phyloP scores from a whole-genome alignment of 2,888 invertebrate genomes.

The Gasteruption jaculator region DNA sequence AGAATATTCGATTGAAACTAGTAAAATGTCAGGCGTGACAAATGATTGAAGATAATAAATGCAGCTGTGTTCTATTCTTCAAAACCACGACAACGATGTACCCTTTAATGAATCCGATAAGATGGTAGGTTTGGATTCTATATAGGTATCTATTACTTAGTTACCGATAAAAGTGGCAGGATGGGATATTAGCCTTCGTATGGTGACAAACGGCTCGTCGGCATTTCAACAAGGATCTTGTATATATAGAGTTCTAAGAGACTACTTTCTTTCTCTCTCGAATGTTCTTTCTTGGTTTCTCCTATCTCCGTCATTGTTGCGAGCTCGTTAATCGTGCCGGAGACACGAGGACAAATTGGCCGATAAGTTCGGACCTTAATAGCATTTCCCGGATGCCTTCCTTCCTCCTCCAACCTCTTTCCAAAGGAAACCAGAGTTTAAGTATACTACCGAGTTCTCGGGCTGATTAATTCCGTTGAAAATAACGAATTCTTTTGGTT shows the following conservation, averaged over 20 bases:
- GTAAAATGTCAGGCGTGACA: slow-evolving; percentile 21
- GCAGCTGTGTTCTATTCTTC: slow-evolving; percentile 25
- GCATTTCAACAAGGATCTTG: slow-evolving; percentile 17
- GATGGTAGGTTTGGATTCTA: slow-evolving; percentile 22
- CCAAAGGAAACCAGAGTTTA: no score
- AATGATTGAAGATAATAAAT: slow-evolving; percentile 27
- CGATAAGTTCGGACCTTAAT: slow-evolving; percentile 38
- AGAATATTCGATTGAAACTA: slow-evolving; percentile 16
- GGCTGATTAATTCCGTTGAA: no score
- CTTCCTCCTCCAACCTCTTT: no score
- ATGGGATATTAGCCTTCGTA: slow-evolving; percentile 38
- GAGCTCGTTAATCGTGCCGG: slow-evolving; percentile 37
- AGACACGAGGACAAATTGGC: slow-evolving; percentile 39
- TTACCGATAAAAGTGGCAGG: slow-evolving; percentile 35
- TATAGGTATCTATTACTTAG: slow-evolving; percentile 45
- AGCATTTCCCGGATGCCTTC: slow-evolving; percentile 37
- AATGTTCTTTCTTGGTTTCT: background rate
- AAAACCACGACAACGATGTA: slow-evolving; percentile 31
- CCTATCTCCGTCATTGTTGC: slow-evolving; percentile 30
- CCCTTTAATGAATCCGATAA: slow-evolving; percentile 41
- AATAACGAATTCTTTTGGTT: no score
- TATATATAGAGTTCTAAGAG: no score
- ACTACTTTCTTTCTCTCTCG: slow-evolving; percentile 4
- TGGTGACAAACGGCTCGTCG: slow-evolving; percentile 36
- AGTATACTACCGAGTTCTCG: no score